Conservation (phyloP, 2,888 invertebrate genomes). For the Synergus itoensis region DNA sequence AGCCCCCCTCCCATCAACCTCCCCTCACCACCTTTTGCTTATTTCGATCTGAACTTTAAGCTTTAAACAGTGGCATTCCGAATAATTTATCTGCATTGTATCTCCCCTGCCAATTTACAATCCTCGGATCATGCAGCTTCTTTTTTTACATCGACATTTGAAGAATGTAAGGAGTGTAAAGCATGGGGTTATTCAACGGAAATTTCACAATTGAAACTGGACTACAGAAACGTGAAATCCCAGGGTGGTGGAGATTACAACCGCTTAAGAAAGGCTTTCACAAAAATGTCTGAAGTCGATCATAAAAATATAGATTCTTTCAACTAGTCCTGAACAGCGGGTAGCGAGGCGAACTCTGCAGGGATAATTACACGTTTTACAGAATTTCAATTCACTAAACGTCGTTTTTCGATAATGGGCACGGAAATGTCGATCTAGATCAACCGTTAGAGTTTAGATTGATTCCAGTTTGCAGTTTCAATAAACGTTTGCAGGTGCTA, state of each 20-base stretch:
- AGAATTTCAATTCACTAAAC: constrained; percentile 45
- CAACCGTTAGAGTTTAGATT: constrained; percentile 47
- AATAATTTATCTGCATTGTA: constrained; percentile 4
- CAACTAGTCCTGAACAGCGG: constrained; percentile 45
- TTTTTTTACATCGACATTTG: too few species aligned
- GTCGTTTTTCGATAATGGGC: constrained; percentile 49
- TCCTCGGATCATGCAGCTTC: background rate
- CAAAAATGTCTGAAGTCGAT: constrained; percentile 44
- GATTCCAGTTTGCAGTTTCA: background rate
- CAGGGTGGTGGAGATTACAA: constrained; percentile 31
- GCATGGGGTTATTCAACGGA: constrained; percentile 8
- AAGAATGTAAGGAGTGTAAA: background rate
- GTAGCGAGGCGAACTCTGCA: constrained; percentile 54
- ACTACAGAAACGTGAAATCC: constrained; percentile 10
- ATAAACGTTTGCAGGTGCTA: background rate
- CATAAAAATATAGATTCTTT: constrained; percentile 48
- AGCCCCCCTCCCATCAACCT: constrained; percentile 61
- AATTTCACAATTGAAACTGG: constrained; percentile 1
- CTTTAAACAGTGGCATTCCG: constrained; percentile 19
- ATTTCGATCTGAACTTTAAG: constrained; percentile 16
- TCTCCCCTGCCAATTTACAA: background rate
- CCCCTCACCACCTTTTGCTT: constrained; percentile 42
- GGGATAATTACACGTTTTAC: constrained; percentile 64
- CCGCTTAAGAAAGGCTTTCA: constrained; percentile 34
- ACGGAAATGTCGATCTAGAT: constrained; percentile 38